phyloP scores from a whole-genome alignment of 1,140 invertebrate species.

The Bombus pascuorum region DNA sequence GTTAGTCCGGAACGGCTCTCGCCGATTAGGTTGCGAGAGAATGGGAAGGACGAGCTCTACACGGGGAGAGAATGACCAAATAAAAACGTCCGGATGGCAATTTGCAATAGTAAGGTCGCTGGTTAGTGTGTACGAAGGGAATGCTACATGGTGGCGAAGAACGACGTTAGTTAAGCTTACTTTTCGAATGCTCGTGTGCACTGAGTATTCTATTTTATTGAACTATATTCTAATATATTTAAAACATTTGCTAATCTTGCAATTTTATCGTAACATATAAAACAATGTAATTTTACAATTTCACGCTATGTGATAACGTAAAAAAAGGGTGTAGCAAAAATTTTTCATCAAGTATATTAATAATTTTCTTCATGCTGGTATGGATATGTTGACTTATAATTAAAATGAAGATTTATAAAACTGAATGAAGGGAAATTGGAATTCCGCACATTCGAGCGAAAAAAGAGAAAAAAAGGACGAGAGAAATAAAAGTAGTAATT shows the following conservation, averaged over 20 bases:
- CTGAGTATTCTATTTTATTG: neutral
- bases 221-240: neutral
- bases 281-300: neutral
- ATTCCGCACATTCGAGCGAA: too few species aligned
- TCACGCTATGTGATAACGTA: too few species aligned
- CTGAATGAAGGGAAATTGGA: neutral
- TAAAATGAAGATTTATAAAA: neutral
- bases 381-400: neutral
- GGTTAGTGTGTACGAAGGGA: constrained; percentile 6
- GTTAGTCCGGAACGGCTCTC: constrained; percentile 41
- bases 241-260: neutral
- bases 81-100: constrained; percentile 64
- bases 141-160: neutral
- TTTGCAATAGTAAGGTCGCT: constrained; percentile 43
- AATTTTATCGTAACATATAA: neutral
- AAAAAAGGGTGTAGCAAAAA: neutral
- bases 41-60: constrained; percentile 28
- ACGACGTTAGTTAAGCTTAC: neutral
- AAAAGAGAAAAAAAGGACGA: too few species aligned
- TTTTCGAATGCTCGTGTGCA: neutral
- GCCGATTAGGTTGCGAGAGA: constrained; percentile 58
- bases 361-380: neutral
- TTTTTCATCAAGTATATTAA: neutral
- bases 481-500: neutral
- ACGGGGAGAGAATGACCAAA: constrained; percentile 57